These are phyloP conservation scores for Nansenia antarctica DNA, from an alignment of 2,113 vertebrate species.

Conservation along the genomic window DNA sequence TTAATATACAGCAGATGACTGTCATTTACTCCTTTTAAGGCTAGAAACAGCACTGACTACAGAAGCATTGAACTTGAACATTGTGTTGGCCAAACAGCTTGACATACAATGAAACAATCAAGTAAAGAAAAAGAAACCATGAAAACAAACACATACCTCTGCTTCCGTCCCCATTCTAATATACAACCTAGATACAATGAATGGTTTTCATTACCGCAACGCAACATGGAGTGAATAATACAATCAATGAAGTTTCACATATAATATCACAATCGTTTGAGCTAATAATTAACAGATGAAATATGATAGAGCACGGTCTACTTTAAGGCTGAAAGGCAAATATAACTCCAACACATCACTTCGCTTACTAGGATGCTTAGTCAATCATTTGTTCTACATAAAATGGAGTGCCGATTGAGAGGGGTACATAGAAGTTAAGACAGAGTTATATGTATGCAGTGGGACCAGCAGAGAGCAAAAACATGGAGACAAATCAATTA, in stretches of 20 bases:
- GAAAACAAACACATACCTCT: neutral
- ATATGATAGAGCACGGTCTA: neutral
- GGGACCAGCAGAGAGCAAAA: neutral
- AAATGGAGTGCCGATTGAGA: constrained; percentile 4
- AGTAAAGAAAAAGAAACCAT: neutral
- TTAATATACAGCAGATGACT: constrained; percentile 59
- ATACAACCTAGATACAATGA: neutral
- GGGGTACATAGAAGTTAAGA: too few relatives aligned
- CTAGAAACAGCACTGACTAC: constrained; percentile 57
- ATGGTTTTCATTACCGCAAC: neutral
- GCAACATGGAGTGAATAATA: constrained; percentile 32
- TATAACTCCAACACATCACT: constrained; percentile 30
- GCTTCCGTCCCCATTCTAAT: neutral
- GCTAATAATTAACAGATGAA: constrained; percentile 32
- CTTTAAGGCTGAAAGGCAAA: constrained; percentile 44
- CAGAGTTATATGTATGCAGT: neutral
- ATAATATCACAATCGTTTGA: constrained; percentile 23
- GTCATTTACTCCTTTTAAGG: constrained; percentile 56
- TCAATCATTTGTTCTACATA: neutral
- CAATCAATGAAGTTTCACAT: neutral
- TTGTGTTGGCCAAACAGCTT: constrained; percentile 42
- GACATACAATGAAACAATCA: constrained; percentile 31
- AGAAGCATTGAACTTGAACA: constrained; percentile 51
- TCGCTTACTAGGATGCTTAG: constrained; percentile 4
- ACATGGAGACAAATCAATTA: neutral